Evolutionary conservation across 2,113 vertebrate genomes (phyloP), one percentile per base, ranked within the genome.

Genomic region (Odobenus rosmarus): DNA sequence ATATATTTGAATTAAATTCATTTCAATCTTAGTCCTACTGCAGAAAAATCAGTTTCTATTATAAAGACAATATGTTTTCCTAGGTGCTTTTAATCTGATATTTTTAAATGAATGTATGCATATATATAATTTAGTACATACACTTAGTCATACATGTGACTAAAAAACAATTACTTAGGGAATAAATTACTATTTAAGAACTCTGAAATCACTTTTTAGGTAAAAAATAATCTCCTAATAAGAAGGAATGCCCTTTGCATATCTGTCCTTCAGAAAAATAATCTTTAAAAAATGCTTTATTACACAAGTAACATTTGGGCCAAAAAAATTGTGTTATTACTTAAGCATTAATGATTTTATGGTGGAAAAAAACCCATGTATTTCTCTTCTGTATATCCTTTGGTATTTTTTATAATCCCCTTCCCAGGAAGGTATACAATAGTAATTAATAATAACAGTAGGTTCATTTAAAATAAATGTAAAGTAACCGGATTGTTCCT

Each of bases 1-100:
- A 57, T 12, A 21, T 55, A 64, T 33, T 46, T 96, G 4, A 93
- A 85, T 55, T 92, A 3, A 93, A 90, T 84, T 83, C 1, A 51
- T 84, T 79, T 93, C 39, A 61, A 39, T 71, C 15, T 26, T 59
- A 61, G 39, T 26, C 16, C 12, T 85, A 31, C 79, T 42, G 76
- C n/a, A 93, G 21, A 88, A 24, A 36, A n/a, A 55, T 42, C 62
- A 18, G 7, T 53, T 90, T 51, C 21, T 71, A 26, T 59, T 84
- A 39, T 51, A 26, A 85, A 28, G 49, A 61, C 26, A 51, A 16
- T 2, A n/a, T 77, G 16, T 55, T 89, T 11, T 71, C 33, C 59
- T 84, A 89, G 4, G 5, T 71, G 18, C 3, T 85, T 84, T 16
- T 2, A 80, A 15, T 39, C 15, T 79, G 33, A 61, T 61, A 16